Base-by-base conservation (phyloP, 2,888 invertebrate species). In the Ophion obscuratus region DNA sequence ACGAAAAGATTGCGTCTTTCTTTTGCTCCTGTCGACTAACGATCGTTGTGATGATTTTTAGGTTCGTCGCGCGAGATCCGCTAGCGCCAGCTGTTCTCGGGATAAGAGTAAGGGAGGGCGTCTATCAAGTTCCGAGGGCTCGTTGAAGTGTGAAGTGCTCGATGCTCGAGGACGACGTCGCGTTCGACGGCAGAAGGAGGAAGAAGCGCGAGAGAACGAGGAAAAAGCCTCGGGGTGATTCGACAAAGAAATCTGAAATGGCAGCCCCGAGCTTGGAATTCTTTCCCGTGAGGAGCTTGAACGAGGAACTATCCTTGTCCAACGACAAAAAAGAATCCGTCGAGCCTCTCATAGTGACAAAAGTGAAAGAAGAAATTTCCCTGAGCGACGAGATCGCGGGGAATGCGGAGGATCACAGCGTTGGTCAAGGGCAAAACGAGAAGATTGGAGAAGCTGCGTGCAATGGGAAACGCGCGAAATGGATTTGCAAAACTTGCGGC, bases 51-150 rank as follows among this genome's bases (percentile, higher is more conserved):
- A 77, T 68, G 73, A 81, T 87, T 87, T 87, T 83, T 85, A 87
- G 87, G 87, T 87, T 14, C 85, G 40, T 70, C 57, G 73, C 59
- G 44, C 85, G 70, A 59, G 81, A 87, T 74, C 78, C 79, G 36
- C 59, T 62, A 40, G 64, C 53, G 53, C 36, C 64, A 31, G 68
- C 31, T 31, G 36, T 47, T 20, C 31, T 10, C 14, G 61, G 20
- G 74, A 61, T 74, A 40, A 61, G 61, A 40, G 40, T 61, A 11
- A 40, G 20, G 11, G 10, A 24, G 40, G 40, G 62, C 59, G 40
- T 77, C 53, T 85, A 77, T 77, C 71, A 24, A 67, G 68, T 74
- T 31, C 79, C 79, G 24, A 70, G 61, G 64, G 44, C 47, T 31
- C 47, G 73, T 36, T 1, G 53, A 57, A 61, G 36, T 5, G 31